These are phyloP conservation scores for Chiridota heheva DNA, from an alignment of 35 echinoderm and acorn worm species.

Conservation along the genomic window DNA sequence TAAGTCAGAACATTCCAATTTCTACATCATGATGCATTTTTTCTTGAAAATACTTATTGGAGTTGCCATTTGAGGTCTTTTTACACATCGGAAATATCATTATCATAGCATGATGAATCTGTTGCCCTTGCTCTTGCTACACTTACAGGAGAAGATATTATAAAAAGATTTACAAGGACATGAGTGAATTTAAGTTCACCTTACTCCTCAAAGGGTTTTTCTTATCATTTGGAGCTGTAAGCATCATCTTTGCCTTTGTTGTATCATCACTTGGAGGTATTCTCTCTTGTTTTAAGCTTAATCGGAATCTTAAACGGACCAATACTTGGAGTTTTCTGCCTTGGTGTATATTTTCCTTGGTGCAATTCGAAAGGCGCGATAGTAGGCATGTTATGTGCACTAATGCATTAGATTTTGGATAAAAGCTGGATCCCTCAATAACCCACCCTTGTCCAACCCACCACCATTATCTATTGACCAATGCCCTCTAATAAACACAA, in stretches of 20 bases:
- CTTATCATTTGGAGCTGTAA: background rate
- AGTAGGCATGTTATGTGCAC: background rate
- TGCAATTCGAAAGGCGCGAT: slow-evolving; percentile 2
- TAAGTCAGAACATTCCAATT: too few species aligned
- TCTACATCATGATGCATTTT: too few species aligned
- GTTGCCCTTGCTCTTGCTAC: slow-evolving; percentile 33
- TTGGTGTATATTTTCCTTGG: background rate
- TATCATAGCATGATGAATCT: too few species aligned
- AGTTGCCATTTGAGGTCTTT: too few species aligned
- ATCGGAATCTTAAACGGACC: background rate
- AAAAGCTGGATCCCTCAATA: background rate
- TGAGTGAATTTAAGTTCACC: slow-evolving; percentile 23
- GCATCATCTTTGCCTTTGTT: background rate
- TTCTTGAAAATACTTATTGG: too few species aligned
- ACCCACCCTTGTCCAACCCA: background rate
- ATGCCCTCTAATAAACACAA: background rate
- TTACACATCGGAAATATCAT: too few species aligned
- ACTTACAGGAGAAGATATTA: slow-evolving; percentile 28
- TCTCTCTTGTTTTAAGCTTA: background rate
- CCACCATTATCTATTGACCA: slow-evolving; percentile 20
- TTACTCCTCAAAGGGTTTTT: background rate
- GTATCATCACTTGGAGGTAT: background rate
- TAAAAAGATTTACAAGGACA: background rate
- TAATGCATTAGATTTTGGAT: background rate
- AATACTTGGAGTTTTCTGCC: slow-evolving; percentile 2